A percentile compares a stretch with the other conserved stretches of the same genome.
These are phyloP conservation scores for Scalopus aquaticus DNA, from an alignment of 2,113 vertebrate species.

Conservation along the genomic window DNA sequence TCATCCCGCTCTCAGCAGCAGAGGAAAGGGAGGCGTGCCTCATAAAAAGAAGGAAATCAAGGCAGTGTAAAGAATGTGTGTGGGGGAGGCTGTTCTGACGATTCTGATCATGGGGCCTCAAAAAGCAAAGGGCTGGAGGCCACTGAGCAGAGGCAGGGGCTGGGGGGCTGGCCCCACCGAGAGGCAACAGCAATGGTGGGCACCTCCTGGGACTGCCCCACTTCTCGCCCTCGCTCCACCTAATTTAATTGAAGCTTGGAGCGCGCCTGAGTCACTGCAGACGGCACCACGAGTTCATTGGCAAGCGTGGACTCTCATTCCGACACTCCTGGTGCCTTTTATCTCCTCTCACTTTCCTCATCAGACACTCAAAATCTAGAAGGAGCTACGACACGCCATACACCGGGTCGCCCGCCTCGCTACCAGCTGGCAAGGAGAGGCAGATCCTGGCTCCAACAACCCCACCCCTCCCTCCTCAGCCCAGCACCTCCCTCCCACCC, in stretches of 20 bases:
- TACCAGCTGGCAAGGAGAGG: not conserved
- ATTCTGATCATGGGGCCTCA: not conserved
- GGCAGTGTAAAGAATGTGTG: not conserved
- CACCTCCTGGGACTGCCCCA: constrained; percentile 35
- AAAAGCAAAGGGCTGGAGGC: not conserved
- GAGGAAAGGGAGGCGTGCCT: not conserved
- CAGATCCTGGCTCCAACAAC: not conserved
- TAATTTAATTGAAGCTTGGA: constrained; percentile 64
- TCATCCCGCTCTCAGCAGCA: not conserved
- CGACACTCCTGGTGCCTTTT: constrained; percentile 9
- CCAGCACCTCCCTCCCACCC: not conserved
- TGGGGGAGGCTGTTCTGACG: not conserved
- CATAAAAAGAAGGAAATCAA: not conserved
- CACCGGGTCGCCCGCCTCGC: not conserved
- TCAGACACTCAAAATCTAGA: not conserved
- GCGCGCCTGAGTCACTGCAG: constrained; percentile 41
- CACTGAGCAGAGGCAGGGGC: not conserved
- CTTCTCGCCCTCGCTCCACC: constrained; percentile 44
- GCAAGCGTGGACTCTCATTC: constrained; percentile 5
- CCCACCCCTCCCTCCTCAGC: not conserved
- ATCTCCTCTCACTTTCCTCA: not conserved
- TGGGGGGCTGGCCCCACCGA: not conserved
- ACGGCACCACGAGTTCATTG: too few relatives aligned
- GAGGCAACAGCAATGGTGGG: not conserved
- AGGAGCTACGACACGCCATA: too few relatives aligned